phyloP scores from a whole-genome alignment of 1,140 invertebrate species.

The Nymphalis io region DNA sequence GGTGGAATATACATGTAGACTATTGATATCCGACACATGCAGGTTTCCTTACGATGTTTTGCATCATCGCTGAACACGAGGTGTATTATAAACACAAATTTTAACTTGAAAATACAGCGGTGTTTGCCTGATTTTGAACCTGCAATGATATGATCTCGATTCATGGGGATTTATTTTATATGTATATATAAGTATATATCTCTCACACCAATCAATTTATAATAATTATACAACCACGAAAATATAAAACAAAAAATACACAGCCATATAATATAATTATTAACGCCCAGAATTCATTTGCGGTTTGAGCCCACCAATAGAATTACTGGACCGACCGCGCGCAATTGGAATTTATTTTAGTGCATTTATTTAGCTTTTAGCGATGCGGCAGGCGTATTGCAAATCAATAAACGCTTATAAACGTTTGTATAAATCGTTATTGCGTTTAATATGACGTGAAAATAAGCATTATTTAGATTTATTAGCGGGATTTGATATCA shows the following conservation, averaged over 20 bases:
- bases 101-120: too few species aligned
- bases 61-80: too few species aligned
- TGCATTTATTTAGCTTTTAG: slow-evolving; percentile 44
- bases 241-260: not conserved
- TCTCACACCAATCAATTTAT: too few species aligned
- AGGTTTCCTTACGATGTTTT: too few species aligned
- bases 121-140: too few species aligned
- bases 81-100: too few species aligned
- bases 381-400: slow-evolving; percentile 32
- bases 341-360: slow-evolving; percentile 42
- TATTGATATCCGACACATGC: too few species aligned
- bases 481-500: not conserved
- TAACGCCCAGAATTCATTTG: slow-evolving; percentile 34
- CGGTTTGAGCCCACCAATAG: slow-evolving; percentile 31
- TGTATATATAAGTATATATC: too few species aligned
- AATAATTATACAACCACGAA: not conserved
- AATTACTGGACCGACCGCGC: slow-evolving; percentile 37
- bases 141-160: too few species aligned
- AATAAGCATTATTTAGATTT: not conserved
- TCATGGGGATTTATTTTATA: too few species aligned
- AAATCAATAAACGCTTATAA: slow-evolving; percentile 35
- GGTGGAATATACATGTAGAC: too few species aligned
- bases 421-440: slow-evolving; percentile 24
- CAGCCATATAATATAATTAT: slow-evolving; percentile 8
- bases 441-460: slow-evolving; percentile 10